Evolutionary conservation across 2,888 invertebrate genomes (phyloP).

Genomic region (Oxycera nigricornis): DNA sequence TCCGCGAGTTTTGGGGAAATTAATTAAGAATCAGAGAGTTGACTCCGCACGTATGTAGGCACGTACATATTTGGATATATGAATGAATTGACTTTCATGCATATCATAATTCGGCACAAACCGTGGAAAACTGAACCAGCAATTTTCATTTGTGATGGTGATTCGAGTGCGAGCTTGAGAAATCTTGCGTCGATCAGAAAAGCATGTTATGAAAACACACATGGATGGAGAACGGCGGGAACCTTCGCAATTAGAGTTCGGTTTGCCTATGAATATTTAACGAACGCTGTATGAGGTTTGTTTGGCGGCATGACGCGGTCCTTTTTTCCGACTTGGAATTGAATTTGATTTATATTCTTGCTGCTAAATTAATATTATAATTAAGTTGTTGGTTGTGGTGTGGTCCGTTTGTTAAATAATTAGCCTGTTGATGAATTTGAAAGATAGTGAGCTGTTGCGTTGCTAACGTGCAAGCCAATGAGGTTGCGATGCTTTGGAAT

Average conservation of each 20-base stretch:
- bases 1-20: neutral
- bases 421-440: neutral
- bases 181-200: neutral
- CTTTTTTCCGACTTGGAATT: neutral
- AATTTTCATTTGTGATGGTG: neutral
- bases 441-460: too few species aligned
- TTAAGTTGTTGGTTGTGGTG: neutral
- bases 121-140: neutral
- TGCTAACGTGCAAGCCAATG: too few species aligned
- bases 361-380: constrained; percentile 2
- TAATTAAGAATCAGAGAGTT: neutral
- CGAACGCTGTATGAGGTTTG: neutral
- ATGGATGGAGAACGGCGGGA: constrained; percentile 2
- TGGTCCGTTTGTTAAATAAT: neutral
- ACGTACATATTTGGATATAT: neutral
- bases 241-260: neutral
- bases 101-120: too few species aligned
- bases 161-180: neutral
- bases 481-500: too few species aligned
- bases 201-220: neutral
- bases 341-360: neutral
- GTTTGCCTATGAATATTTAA: neutral
- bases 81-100: neutral
- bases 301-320: neutral
- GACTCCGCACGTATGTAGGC: neutral